phyloP scores from a whole-genome alignment of 1,140 invertebrate genomes.

The Pogonognathellus flavescens region DNA sequence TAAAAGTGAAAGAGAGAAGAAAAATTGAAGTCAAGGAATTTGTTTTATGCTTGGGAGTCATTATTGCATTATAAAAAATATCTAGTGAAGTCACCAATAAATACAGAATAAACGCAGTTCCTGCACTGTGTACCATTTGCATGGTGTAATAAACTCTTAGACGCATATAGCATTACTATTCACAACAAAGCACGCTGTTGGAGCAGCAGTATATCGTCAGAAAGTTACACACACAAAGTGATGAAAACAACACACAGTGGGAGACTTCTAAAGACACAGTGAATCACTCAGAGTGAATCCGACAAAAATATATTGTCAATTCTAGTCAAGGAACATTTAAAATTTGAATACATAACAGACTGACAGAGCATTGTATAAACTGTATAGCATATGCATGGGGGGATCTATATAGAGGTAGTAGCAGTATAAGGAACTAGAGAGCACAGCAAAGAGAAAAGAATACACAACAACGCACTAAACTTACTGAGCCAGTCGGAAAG shows the following conservation, averaged over 20 bases:
- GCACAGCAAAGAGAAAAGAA: neutral
- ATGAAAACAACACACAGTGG: neutral
- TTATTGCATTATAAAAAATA: slow-evolving; percentile 31
- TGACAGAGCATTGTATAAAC: neutral
- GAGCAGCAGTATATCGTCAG: too few species aligned
- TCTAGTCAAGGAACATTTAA: slow-evolving; percentile 34
- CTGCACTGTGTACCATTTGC: too few species aligned
- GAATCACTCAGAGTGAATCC: slow-evolving; percentile 32
- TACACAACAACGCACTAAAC: slow-evolving; percentile 23
- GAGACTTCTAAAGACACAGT: slow-evolving; percentile 18
- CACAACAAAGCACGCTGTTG: too few species aligned
- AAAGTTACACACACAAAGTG: neutral
- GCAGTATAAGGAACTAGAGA: slow-evolving; percentile 3
- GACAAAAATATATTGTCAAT: slow-evolving; percentile 30
- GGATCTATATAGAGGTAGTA: neutral
- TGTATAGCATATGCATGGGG: neutral
- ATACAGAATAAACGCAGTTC: neutral
- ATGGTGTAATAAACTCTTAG: too few species aligned
- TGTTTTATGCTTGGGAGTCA: neutral
- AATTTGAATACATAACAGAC: slow-evolving; percentile 7
- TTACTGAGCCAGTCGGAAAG: slow-evolving; percentile 80
- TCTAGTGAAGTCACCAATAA: neutral
- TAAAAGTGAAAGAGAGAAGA: too few species aligned
- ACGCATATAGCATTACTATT: too few species aligned
- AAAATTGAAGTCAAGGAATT: too few species aligned